Conservation (phyloP, 2,888 invertebrate genomes). For the Luffia ferchaultella region DNA sequence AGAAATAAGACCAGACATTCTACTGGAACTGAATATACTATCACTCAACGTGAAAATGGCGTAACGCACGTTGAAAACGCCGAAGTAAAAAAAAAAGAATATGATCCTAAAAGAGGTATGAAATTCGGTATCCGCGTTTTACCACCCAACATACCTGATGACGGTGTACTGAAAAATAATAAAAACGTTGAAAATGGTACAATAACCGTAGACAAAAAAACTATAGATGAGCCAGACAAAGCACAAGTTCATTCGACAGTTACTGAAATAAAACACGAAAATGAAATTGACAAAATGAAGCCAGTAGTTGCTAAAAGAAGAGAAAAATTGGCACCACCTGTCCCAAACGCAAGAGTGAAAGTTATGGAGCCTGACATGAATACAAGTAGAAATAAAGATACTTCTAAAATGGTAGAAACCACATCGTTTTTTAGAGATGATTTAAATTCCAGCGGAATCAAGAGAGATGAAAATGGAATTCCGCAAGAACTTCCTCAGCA, state of each 20-base stretch:
- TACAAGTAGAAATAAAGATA: slow-evolving; percentile 30
- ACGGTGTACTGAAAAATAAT: slow-evolving; percentile 42
- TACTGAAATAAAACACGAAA: slow-evolving; percentile 57
- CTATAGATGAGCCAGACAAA: slow-evolving; percentile 48
- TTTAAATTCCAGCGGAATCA: slow-evolving; percentile 66
- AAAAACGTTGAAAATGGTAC: slow-evolving; percentile 50
- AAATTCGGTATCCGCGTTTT: slow-evolving; percentile 76
- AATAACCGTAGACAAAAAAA: slow-evolving; percentile 36
- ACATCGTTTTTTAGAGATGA: slow-evolving; percentile 50
- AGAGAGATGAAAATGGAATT: slow-evolving; percentile 66
- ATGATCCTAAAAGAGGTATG: slow-evolving; percentile 64
- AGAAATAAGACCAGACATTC: slow-evolving; percentile 47
- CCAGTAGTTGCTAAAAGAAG: slow-evolving; percentile 61
- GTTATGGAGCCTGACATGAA: slow-evolving; percentile 43
- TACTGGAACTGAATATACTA: slow-evolving; percentile 42
- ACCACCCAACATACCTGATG: slow-evolving; percentile 63
- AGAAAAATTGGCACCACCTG: slow-evolving; percentile 57
- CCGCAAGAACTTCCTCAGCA: slow-evolving; percentile 76
- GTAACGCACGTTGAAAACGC: slow-evolving; percentile 45
- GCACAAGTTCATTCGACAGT: slow-evolving; percentile 39
- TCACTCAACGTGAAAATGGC: slow-evolving; percentile 49
- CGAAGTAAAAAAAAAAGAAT: slow-evolving; percentile 63
- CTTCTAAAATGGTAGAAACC: slow-evolving; percentile 37
- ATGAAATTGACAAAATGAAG: slow-evolving; percentile 48
- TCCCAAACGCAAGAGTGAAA: slow-evolving; percentile 52